Conservation (phyloP, 2,797 vertebrate genomes). For the Anguilla pacifica region DNA sequence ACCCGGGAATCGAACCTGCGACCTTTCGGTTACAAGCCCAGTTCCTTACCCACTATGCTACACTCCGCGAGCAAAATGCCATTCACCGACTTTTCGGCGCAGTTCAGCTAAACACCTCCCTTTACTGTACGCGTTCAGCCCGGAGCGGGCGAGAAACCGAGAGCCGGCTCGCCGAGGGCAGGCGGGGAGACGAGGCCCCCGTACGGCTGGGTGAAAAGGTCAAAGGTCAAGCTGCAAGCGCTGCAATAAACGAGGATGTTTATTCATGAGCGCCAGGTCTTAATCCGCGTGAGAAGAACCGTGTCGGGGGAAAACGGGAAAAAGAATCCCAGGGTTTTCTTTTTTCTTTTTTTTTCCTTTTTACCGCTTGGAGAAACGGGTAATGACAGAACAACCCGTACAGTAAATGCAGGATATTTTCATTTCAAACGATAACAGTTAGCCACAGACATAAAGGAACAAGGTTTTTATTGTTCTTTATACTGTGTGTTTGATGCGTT, state of each 20-base stretch:
- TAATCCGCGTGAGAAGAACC: not conserved
- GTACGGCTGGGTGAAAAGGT: constrained; percentile 33
- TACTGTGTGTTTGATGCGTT: not conserved
- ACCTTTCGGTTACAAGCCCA: too few relatives aligned
- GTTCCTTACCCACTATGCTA: too few relatives aligned
- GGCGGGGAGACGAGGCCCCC: not conserved
- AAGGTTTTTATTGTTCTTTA: not conserved
- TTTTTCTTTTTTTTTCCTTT: too few relatives aligned
- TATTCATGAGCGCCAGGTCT: constrained; percentile 31
- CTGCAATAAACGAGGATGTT: constrained; percentile 27
- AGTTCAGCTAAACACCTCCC: not conserved
- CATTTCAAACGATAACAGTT: not conserved
- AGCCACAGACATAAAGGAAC: not conserved
- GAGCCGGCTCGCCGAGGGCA: too few relatives aligned
- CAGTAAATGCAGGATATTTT: not conserved
- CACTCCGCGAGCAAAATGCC: not conserved
- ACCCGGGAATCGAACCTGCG: too few relatives aligned
- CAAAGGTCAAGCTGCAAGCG: constrained; percentile 47
- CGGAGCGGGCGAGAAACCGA: not conserved
- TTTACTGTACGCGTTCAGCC: not conserved
- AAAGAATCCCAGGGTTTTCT: not conserved
- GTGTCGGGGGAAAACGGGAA: not conserved
- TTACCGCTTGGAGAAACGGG: not conserved
- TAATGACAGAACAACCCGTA: not conserved
- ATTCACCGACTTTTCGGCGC: not conserved